Base-by-base conservation (phyloP, 1,140 invertebrate species). In the Monochamus saltuarius region DNA sequence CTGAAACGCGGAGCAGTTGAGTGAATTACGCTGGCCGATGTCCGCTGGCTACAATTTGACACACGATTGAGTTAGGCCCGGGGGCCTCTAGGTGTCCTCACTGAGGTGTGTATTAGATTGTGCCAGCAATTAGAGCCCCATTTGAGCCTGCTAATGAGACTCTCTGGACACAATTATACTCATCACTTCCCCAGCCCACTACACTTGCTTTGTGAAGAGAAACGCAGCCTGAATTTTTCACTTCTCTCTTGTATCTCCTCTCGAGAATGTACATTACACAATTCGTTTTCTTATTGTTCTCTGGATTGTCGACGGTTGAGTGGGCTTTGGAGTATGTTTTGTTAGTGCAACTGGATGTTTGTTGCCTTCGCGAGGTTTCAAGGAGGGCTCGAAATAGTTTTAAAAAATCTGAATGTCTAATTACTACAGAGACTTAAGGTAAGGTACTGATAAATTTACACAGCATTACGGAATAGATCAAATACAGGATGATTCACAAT, bases 41-140 rank as follows among this genome's bases (percentile, higher is more conserved):
- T 46, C 11, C n/a, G n/a, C 10, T 17, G 43, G n/a, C 14, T 13
- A 40, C 40, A 43, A 51, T 59, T 35, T 55, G 42, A 54, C 50
- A 54, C 43, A 37, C 52, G 11, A 40, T 40, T 40, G 2, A 47
- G 16, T 40, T 54, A 36, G 14, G 34, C 43, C 52, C 37, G 22
- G 29, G 56, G 60, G 61, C 29, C 35, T 13, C 54, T 35, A 58
- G 59, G 61, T 64, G 45, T 57, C 59, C 58, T 63, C 55, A 51
- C 52, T 45, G 54, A 67, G 66, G 65, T 61, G 62, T 72, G 70
- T 65, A 72, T 72, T 72, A 72, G 68, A 72, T 72, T 72, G 68
- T 60, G 64, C 34, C 61, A 62, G 61, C 70, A 72, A 72, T 72
- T 72, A 72, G 61, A 35, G 40, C 59, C 56, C 70, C 65, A 72